Base-by-base conservation (phyloP, 2,113 vertebrate species). In the Emydura subglobosa region DNA sequence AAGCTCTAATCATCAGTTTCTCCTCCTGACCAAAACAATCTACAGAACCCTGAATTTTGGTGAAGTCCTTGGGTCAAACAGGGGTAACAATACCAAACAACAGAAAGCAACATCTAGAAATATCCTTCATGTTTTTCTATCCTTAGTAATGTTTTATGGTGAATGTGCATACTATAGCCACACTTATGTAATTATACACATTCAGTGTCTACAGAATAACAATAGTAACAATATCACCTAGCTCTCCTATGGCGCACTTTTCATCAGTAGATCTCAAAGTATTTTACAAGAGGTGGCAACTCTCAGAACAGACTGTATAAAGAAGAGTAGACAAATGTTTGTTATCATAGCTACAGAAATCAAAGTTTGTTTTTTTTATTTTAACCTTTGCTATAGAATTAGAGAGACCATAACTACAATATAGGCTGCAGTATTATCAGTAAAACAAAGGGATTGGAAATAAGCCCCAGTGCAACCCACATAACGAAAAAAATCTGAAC, bases 351-450 rank as follows among this genome's bases (percentile, higher is more conserved):
- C 74, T 78, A 27, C 3, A 78, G 24, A 47, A 78, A 76, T 44
- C 22, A 25, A 76, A 76, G 72, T 13, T 14, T 25, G 42, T 25
- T 44, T 76, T 76, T 6, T 44, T 10, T 44, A 44, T 76, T 76
- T 47, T 59, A 59, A 72, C n/a, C n/a, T n/a, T 72, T 76, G 10
- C 42, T 10, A 44, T 47, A 76, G 42, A 76, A 42, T 76, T 76
- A 76, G 24, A 76, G 72, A 76, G 72, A 44, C 42, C 72, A 44
- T 27, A 76, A 76, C 22, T 44, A 72, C n/a, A 72, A 76, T 87
- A 65, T 19, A 83, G 2, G 17, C 2, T 74, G 1, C 1, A 6
- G 4, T 29, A 59, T 4, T 39, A 78, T 4, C 27, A 24, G 5
- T 42, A 86, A 85, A 34, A 57, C 1, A 65, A 1, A 88, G 1